phyloP scores from a whole-genome alignment of 2,888 invertebrate genomes.

The Hesperia comma region DNA sequence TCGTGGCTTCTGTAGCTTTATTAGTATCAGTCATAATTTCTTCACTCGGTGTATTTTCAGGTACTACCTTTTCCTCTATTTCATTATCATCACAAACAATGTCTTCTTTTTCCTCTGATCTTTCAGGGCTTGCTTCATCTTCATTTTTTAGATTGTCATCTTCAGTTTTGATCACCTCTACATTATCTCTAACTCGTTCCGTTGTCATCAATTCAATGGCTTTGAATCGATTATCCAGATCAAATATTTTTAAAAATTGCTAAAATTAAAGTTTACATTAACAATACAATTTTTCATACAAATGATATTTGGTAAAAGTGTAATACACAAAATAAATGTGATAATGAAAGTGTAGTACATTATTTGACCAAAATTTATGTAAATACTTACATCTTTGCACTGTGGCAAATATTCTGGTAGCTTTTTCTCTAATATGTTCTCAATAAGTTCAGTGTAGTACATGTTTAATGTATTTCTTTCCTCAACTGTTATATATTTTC shows the following conservation, averaged over 20 bases:
- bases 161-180: background rate
- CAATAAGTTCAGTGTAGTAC: slow-evolving; percentile 25
- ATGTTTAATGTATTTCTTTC: background rate
- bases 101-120: background rate
- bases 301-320: too few relatives aligned
- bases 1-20: background rate
- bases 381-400: slow-evolving; percentile 19
- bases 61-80: background rate
- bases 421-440: slow-evolving; percentile 22
- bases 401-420: slow-evolving; percentile 8
- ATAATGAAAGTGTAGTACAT: background rate
- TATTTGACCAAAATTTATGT: background rate
- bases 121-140: background rate
- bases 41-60: background rate
- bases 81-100: background rate
- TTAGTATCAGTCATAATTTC: background rate
- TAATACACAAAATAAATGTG: too few relatives aligned
- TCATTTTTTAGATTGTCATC: background rate
- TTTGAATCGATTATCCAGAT: slow-evolving; percentile 16
- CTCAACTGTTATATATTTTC: slow-evolving; percentile 10
- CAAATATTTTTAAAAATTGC: slow-evolving; percentile 16
- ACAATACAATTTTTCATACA: background rate
- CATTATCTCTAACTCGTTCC: background rate
- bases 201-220: slow-evolving; percentile 8
- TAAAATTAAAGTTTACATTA: slow-evolving; percentile 1